These are phyloP conservation scores for Apis florea DNA, from an alignment of 1,140 invertebrate genomes.

Conservation along the genomic window DNA sequence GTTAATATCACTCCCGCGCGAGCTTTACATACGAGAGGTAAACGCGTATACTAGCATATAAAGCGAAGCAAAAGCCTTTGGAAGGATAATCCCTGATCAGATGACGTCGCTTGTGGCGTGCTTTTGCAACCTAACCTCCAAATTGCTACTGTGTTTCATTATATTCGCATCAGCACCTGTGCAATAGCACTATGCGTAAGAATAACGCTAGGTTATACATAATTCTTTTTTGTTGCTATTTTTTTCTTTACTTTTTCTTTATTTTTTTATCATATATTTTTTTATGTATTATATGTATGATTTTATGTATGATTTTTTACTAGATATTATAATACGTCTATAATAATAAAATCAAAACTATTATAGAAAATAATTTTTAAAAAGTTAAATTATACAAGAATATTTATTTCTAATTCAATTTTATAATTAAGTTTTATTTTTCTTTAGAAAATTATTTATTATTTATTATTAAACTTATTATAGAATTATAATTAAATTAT, in stretches of 20 bases:
- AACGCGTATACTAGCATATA: not conserved
- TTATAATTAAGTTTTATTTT: too few species aligned
- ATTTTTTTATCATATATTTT: slow-evolving; percentile 10
- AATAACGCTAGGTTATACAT: slow-evolving; percentile 51
- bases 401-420: too few species aligned
- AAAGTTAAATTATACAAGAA: too few species aligned
- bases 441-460: too few species aligned
- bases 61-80: not conserved
- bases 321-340: too few species aligned
- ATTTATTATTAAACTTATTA: too few species aligned
- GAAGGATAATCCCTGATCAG: slow-evolving; percentile 33
- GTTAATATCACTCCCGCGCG: not conserved
- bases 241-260: not conserved
- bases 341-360: too few species aligned
- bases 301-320: too few species aligned
- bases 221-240: not conserved
- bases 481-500: too few species aligned
- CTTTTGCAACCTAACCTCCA: slow-evolving; percentile 47
- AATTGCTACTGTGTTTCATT: slow-evolving; percentile 66
- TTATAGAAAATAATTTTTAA: too few species aligned
- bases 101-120: slow-evolving; percentile 28
- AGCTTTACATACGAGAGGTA: not conserved
- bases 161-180: slow-evolving; percentile 62
- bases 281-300: not conserved
- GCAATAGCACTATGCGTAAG: slow-evolving; percentile 33